phyloP scores from a whole-genome alignment of 1,140 invertebrate species.

The Ostrea edulis region DNA sequence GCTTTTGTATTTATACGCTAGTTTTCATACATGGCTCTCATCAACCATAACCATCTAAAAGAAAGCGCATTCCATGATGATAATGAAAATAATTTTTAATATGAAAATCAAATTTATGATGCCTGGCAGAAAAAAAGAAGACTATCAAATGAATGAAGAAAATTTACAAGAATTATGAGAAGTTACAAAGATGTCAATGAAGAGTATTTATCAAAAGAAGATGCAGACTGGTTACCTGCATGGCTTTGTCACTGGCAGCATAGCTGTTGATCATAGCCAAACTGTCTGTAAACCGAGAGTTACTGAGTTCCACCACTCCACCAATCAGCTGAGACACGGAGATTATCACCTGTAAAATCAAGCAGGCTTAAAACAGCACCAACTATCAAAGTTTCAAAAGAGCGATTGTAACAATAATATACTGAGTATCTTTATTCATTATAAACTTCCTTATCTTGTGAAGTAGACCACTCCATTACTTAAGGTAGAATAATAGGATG shows the following conservation, averaged over 20 bases:
- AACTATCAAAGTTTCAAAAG: too few relatives aligned
- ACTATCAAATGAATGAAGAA: not conserved
- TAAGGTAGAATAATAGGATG: too few relatives aligned
- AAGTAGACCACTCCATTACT: too few relatives aligned
- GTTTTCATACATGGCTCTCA: conserved; percentile 22
- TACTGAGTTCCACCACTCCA: conserved; percentile 91
- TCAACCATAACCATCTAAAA: conserved; percentile 23
- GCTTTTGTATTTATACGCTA: not conserved
- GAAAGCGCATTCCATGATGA: not conserved
- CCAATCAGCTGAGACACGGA: conserved; percentile 94
- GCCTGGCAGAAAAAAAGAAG: too few relatives aligned
- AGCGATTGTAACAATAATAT: too few relatives aligned
- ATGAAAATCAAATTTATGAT: not conserved
- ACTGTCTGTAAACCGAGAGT: conserved; percentile 93
- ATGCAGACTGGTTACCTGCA: conserved; percentile 83
- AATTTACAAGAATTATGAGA: not conserved
- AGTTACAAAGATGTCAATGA: not conserved
- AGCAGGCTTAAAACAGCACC: not conserved
- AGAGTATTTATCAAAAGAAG: too few relatives aligned
- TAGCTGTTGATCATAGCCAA: conserved; percentile 95
- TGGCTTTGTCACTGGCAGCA: conserved; percentile 93
- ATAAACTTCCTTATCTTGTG: too few relatives aligned
- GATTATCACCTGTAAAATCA: conserved; percentile 85
- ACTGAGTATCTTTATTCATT: too few relatives aligned
- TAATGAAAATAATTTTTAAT: not conserved